Percentiles rank a stretch among this genome's conserved stretches.
Conservation (phyloP, 2,797 vertebrate genomes). For the Molossus molossus region DNA sequence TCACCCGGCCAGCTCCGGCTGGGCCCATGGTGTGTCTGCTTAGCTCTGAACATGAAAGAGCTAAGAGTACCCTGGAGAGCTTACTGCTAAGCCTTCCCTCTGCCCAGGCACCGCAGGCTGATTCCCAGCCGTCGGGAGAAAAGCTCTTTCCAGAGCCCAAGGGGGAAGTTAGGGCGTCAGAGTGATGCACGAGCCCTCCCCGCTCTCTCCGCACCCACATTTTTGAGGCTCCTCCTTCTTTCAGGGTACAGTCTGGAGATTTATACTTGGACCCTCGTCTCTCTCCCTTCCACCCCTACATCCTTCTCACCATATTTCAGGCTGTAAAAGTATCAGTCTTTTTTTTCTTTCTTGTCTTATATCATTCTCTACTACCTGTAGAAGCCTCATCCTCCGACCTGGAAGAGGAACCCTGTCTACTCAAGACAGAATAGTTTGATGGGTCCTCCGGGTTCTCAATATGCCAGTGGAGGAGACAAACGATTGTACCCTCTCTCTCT, state of each 20-base stretch:
- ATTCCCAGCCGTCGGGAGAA: no score
- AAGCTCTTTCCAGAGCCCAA: neutral
- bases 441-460: neutral
- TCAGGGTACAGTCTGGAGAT: neutral
- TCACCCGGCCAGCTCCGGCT: neutral
- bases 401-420: neutral
- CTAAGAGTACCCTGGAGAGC: neutral
- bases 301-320: neutral
- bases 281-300: neutral
- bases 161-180: accelerated
- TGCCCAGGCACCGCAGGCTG: neutral
- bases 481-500: neutral
- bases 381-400: neutral
- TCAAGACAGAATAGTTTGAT: neutral
- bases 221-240: neutral
- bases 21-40: accelerated
- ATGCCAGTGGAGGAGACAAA: neutral
- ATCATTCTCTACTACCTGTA: neutral
- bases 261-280: neutral
- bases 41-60: neutral
- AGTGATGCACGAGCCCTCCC: accelerated
- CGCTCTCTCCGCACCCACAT: accelerated
- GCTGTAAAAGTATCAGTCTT: neutral
- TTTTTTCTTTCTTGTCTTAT: constrained; percentile 1
- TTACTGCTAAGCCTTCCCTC: neutral